A percentile compares a stretch with the other conserved stretches of the same genome.
Conservation (phyloP, 2,888 invertebrate genomes). For the Cephus spinipes region DNA sequence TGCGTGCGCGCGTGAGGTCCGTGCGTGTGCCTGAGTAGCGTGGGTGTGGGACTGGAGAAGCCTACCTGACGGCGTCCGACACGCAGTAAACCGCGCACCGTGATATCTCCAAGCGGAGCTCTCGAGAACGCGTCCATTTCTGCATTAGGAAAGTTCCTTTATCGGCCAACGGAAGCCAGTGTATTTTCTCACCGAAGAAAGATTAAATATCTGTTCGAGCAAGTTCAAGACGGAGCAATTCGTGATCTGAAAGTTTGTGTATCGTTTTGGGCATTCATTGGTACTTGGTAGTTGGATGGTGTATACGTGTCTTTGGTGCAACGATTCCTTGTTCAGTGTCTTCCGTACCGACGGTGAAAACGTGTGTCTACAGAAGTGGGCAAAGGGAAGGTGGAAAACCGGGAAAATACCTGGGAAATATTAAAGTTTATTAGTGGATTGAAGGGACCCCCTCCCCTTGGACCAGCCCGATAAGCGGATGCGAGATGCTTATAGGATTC, state of each 20-base stretch:
- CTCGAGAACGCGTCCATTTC: not conserved
- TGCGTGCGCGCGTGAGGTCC: conserved; percentile 44
- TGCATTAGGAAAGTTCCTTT: not conserved
- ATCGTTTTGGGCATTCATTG: not conserved
- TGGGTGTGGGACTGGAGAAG: conserved; percentile 60
- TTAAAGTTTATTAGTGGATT: not conserved
- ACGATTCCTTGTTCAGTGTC: not conserved
- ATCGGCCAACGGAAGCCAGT: not conserved
- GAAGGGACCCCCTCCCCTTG: not conserved
- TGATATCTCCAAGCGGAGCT: not conserved
- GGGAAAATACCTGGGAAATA: not conserved
- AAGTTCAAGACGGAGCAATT: not conserved
- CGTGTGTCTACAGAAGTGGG: not conserved
- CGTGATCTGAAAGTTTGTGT: not conserved
- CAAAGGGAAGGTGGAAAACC: not conserved
- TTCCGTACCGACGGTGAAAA: not conserved
- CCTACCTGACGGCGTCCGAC: conserved; percentile 66
- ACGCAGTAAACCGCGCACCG: conserved; percentile 58
- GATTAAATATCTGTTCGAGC: not conserved
- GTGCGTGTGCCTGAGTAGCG: conserved; percentile 40
- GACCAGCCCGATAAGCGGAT: not conserved
- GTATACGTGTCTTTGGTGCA: not conserved
- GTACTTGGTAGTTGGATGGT: not conserved
- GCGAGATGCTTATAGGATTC: not conserved
- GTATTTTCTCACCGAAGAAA: not conserved